Conservation (phyloP, 1,140 invertebrate genomes). For the Ceratina japonica region DNA sequence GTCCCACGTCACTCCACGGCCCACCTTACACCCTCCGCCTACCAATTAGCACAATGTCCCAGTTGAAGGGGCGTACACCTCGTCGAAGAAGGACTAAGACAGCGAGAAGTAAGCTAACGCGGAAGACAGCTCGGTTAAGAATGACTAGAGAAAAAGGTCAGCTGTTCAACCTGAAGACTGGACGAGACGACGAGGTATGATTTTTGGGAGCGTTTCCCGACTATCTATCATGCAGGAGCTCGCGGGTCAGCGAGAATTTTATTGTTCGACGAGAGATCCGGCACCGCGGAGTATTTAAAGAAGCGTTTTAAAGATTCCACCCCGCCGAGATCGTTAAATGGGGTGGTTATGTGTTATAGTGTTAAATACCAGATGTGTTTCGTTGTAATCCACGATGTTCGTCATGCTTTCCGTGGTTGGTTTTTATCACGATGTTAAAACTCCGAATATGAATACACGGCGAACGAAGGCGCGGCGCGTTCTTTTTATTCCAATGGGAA, state of each 20-base stretch:
- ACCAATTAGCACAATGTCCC: slow-evolving; percentile 45
- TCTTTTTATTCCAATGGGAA: not conserved
- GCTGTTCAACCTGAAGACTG: not conserved
- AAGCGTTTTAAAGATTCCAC: not conserved
- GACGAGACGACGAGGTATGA: too few species aligned
- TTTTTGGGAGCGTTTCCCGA: too few species aligned
- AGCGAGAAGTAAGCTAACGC: slow-evolving; percentile 7
- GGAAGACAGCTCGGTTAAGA: not conserved
- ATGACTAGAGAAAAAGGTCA: not conserved
- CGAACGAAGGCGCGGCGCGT: not conserved
- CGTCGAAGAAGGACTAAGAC: slow-evolving; percentile 29
- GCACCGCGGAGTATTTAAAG: slow-evolving; percentile 18
- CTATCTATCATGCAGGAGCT: too few species aligned
- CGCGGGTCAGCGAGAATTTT: too few species aligned
- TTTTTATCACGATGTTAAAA: slow-evolving; percentile 26
- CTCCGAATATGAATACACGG: slow-evolving; percentile 20
- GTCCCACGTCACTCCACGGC: not conserved
- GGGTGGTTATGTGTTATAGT: slow-evolving; percentile 24
- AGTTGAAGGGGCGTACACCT: slow-evolving; percentile 36
- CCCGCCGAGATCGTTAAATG: slow-evolving; percentile 7
- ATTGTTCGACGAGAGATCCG: not conserved
- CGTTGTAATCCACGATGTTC: slow-evolving; percentile 41
- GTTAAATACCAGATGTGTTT: slow-evolving; percentile 44
- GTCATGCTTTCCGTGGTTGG: slow-evolving; percentile 30
- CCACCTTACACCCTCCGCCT: not conserved